phyloP scores from a whole-genome alignment of 1,140 invertebrate species.

The Antheraea pernyi region DNA sequence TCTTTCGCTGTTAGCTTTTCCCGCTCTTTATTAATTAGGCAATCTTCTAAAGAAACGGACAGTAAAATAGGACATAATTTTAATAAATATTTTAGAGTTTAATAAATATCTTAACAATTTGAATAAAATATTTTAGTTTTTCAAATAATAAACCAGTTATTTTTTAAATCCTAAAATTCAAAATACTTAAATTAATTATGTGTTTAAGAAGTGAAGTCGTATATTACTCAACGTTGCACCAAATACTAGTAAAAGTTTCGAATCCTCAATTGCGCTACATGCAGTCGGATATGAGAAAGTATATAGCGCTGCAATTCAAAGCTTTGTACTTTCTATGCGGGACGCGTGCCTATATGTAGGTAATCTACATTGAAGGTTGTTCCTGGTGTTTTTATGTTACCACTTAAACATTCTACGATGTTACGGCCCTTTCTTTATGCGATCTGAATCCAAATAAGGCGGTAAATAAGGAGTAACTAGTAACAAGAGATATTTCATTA shows the following conservation, averaged over 20 bases:
- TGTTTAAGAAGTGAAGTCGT: not conserved
- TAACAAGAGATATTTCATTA: not conserved
- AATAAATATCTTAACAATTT: no score
- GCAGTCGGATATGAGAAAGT: conserved; percentile 40
- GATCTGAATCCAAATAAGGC: conserved; percentile 25
- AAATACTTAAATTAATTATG: not conserved
- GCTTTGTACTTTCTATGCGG: conserved; percentile 38
- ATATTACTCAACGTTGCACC: not conserved
- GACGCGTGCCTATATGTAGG: conserved; percentile 27
- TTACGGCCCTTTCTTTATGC: conserved; percentile 35
- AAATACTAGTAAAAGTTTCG: conserved; percentile 9
- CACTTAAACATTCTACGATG: conserved; percentile 5
- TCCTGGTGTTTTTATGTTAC: conserved; percentile 26
- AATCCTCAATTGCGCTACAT: not conserved
- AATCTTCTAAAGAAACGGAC: no score
- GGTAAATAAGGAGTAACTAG: not conserved
- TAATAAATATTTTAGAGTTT: no score
- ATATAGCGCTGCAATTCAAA: conserved; percentile 32
- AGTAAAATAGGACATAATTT: no score
- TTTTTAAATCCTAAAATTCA: not conserved
- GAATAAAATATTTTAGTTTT: no score
- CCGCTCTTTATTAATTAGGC: not conserved
- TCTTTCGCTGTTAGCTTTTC: not conserved
- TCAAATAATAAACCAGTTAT: no score
- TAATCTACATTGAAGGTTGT: conserved; percentile 34